Base-by-base conservation (phyloP, 35 echinoderm and acorn worm species). In the Ophiothrix spiculata region DNA sequence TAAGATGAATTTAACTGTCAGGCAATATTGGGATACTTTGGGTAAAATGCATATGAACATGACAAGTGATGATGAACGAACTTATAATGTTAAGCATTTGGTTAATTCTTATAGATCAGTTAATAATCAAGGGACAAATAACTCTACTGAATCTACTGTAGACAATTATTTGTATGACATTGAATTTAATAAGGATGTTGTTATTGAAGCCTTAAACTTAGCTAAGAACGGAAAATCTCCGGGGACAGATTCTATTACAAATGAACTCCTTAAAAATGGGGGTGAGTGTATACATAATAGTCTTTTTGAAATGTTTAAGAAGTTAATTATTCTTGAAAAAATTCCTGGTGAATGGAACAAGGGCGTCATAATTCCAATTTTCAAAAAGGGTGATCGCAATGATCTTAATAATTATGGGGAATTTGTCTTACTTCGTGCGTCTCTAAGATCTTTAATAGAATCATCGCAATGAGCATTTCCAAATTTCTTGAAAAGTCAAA, bases 41-140 rank as follows among this genome's bases (percentile, higher is more conserved):
- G 64, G 64, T 42, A 85, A 85, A 32, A 85, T 38, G 56, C 33
- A 85, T 75, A 74, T 38, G 25, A 85, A 85, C 74, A 35, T 38
- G 31, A 85, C 19, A 14, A 36, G 54, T 31, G 13, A 60, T 32
- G 32, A 83, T 83, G 54, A 83, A 60, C 2, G 54, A 35, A 85
- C 41, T 83, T 2, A 31, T 21, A 83, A 83, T 56, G 35, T 60
- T 28, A 54, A 32, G 11, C 40, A 83, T 83, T 31, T 46, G 13
- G 33, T 60, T 83, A 83, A 83, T 34, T 3, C 17, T 4, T 46
- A 56, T n/a, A 82, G 40, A 39, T 12, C 17, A 29, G 40, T 54
- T 21, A 54, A n/a, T n/a, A n/a, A n/a, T n/a, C n/a, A n/a, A n/a
- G n/a, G n/a, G n/a, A n/a, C n/a, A n/a, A n/a, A n/a, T n/a, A 8